phyloP scores from a whole-genome alignment of 1,140 invertebrate species.

The Cotesia vestalis region DNA sequence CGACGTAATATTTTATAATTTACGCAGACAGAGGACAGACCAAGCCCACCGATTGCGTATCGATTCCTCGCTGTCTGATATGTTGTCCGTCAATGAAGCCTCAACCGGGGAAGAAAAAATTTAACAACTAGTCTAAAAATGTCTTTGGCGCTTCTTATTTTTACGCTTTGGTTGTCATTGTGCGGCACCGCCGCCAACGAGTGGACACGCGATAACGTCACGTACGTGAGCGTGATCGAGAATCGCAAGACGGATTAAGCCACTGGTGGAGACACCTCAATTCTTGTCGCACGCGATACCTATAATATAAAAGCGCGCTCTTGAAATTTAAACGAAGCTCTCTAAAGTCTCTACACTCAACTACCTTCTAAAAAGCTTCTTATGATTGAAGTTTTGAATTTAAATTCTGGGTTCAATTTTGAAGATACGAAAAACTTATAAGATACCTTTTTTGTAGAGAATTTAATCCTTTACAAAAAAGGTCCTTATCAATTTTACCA shows the following conservation, averaged over 20 bases:
- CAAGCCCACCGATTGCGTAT: too few relatives aligned
- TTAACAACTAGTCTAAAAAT: too few relatives aligned
- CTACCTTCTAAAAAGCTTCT: neutral
- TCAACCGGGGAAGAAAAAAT: too few relatives aligned
- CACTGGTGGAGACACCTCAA: slow-evolving; percentile 35
- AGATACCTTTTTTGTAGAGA: too few relatives aligned
- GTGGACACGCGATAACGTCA: slow-evolving; percentile 34
- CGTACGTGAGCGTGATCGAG: slow-evolving; percentile 35
- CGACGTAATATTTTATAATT: too few relatives aligned
- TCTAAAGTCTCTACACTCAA: neutral
- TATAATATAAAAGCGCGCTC: neutral
- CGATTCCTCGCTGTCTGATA: too few relatives aligned
- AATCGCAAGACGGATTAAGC: slow-evolving; percentile 32
- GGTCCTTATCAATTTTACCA: too few relatives aligned
- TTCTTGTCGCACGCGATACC: slow-evolving; percentile 32
- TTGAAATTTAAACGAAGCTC: neutral
- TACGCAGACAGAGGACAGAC: too few relatives aligned
- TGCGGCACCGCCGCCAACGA: neutral
- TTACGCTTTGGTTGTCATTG: slow-evolving; percentile 3
- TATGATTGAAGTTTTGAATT: neutral
- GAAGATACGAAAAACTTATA: too few relatives aligned
- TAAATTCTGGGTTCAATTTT: neutral
- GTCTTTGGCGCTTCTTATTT: neutral
- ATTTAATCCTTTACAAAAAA: too few relatives aligned
- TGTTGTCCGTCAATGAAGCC: too few relatives aligned